Evolutionary conservation across 2,113 vertebrate genomes (phyloP), one percentile per base, ranked within the genome.

Genomic region (Apistogramma diplotaenia): DNA sequence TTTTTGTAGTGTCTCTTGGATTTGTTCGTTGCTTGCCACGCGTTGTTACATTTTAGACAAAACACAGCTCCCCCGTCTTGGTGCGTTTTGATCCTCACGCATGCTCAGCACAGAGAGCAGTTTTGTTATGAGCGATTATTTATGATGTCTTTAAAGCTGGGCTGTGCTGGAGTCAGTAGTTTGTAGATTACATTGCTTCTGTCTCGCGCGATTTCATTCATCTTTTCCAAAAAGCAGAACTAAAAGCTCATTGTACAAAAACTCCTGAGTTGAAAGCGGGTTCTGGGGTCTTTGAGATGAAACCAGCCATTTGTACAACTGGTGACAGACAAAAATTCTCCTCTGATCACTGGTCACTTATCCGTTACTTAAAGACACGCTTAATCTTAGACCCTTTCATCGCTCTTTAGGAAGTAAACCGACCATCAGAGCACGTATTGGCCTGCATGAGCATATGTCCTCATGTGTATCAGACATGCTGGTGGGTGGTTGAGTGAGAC

Each of bases 401-500:
- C 89, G 60, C 89, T 86, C 71, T 51, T 85, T 53, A 80, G 72
- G 74, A 83, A 86, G 84, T 91, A 89, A 92, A 90, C 87, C 25
- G 58, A 88, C 80, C 83, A 85, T 90, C 85, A 81, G 74, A 80
- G 79, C 54, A 49, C 75, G 67, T 54, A 81, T 56, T 27, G 81
- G 79, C 58, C 76, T 11, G 53, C 58, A 55, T 78, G 83, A 85
- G 76, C 85, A 81, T 84, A 82, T 82, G 78, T 88, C 79, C 75
- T 83, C 85, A 74, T 87, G 84, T 86, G 85, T 29, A 77, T 84
- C 75, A 65, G 81, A 85, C 73, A 87, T 54, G 74, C 84, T 76
- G 57, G 82, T 82, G 92, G 85, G 88, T 89, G 92, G 91, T 81
- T 90, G 86, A 93, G 81, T 82, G 67, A 85, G 86, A 88, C 78